Conservation (phyloP, 2,113 vertebrate species). For the Ceyx margarethae region DNA sequence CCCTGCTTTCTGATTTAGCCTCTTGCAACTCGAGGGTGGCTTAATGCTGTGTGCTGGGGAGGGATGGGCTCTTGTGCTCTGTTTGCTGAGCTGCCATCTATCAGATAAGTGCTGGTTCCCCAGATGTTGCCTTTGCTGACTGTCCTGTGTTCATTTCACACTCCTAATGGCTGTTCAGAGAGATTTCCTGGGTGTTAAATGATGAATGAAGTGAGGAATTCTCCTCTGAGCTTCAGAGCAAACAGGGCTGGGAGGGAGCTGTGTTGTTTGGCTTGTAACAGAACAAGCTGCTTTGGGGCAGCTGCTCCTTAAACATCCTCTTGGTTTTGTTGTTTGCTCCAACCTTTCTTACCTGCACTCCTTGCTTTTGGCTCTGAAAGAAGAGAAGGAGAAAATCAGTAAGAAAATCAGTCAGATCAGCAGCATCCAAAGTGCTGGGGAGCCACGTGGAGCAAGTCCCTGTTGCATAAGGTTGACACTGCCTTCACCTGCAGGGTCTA, state of each 20-base stretch:
- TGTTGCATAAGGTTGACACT: background rate
- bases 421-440: background rate
- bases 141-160: background rate
- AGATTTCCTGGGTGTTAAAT: background rate
- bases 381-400: background rate
- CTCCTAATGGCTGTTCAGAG: background rate
- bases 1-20: background rate
- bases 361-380: background rate
- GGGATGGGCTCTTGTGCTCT: background rate
- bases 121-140: background rate
- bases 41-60: background rate
- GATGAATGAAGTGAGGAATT: background rate
- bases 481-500: background rate
- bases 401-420: background rate
- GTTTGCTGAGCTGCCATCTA: background rate
- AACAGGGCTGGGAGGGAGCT: background rate
- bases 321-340: background rate
- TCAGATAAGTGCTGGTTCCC: background rate
- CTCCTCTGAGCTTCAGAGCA: background rate
- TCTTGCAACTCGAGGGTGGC: background rate
- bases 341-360: background rate
- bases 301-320: background rate
- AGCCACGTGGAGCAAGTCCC: background rate
- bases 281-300: background rate
- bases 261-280: background rate